Percentiles rank a stretch among this genome's conserved stretches.
These are phyloP conservation scores for Calephelis perditalis DNA, from an alignment of 2,888 invertebrate genomes.

Conservation along the genomic window DNA sequence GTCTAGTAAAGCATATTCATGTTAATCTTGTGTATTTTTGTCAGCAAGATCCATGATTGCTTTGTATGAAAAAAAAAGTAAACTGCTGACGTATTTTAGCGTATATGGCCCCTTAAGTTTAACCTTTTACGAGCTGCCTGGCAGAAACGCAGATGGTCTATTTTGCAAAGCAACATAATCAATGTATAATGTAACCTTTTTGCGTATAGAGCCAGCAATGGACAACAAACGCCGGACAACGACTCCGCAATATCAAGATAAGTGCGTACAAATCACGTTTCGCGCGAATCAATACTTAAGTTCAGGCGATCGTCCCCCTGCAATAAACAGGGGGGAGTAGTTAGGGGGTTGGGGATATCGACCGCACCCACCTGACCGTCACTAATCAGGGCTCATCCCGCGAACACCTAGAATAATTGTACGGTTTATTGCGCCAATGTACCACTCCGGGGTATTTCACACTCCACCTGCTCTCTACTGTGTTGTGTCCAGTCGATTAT, in stretches of 20 bases:
- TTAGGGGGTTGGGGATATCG: slow-evolving; percentile 52
- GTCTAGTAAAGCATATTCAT: too few relatives aligned
- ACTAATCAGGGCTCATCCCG: slow-evolving; percentile 77
- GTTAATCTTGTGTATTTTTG: too few relatives aligned
- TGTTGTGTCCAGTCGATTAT: background rate
- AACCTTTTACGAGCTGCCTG: too few relatives aligned
- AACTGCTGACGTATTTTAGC: too few relatives aligned
- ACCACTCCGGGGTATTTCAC: background rate
- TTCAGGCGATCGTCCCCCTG: slow-evolving; percentile 76
- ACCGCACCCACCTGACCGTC: slow-evolving; percentile 74
- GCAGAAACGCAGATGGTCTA: too few relatives aligned
- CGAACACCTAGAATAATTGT: slow-evolving; percentile 74
- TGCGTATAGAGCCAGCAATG: slow-evolving; percentile 26
- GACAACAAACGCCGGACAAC: slow-evolving; percentile 27
- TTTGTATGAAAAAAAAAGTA: too few relatives aligned
- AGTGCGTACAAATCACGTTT: slow-evolving; percentile 79
- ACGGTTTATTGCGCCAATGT: slow-evolving; percentile 43
- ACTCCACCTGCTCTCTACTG: slow-evolving; percentile 5
- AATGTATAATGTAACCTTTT: too few relatives aligned
- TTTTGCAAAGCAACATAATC: too few relatives aligned
- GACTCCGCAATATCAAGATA: slow-evolving; percentile 69
- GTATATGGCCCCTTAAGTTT: too few relatives aligned
- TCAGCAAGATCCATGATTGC: too few relatives aligned
- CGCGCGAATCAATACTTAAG: slow-evolving; percentile 79
- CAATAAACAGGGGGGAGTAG: slow-evolving; percentile 66